Evolutionary conservation across 2,888 invertebrate species (phyloP).

Genomic region (Dicycla oo): DNA sequence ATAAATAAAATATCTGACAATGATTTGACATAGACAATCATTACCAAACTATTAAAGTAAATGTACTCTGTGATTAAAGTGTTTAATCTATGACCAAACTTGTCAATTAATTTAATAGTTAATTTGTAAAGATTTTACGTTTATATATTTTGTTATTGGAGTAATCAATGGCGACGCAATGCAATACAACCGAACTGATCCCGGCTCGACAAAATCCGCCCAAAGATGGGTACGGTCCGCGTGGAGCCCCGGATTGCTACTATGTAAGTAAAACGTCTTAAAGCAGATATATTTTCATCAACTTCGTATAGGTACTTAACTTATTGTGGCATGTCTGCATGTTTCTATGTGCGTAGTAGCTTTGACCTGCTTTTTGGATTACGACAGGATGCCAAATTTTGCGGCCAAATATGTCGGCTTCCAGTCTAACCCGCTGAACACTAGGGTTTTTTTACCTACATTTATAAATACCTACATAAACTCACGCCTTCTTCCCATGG

Average conservation of each 20-base stretch:
- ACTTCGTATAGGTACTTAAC: too few species aligned
- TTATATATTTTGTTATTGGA: constrained; percentile 4
- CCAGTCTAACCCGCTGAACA: too few species aligned
- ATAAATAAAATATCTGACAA: constrained; percentile 9
- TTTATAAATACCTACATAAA: too few species aligned
- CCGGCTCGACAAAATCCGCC: constrained; percentile 73
- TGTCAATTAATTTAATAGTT: neutral
- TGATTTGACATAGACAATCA: neutral
- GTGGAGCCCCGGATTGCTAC: constrained; percentile 82
- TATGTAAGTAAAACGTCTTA: constrained; percentile 69
- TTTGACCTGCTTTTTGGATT: too few species aligned
- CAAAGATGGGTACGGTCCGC: constrained; percentile 82
- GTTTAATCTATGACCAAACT: neutral
- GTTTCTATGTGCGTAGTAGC: too few species aligned
- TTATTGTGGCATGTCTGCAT: too few species aligned
- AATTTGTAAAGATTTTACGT: constrained; percentile 26
- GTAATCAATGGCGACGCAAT: constrained; percentile 5
- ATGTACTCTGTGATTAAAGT: too few species aligned
- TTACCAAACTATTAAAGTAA: neutral
- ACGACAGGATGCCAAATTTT: too few species aligned
- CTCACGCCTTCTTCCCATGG: too few species aligned
- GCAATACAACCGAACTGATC: constrained; percentile 31
- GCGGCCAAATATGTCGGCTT: too few species aligned
- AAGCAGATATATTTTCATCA: neutral
- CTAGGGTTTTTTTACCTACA: too few species aligned